Conservation (phyloP, 2,888 invertebrate species). For the Myopa testacea region DNA sequence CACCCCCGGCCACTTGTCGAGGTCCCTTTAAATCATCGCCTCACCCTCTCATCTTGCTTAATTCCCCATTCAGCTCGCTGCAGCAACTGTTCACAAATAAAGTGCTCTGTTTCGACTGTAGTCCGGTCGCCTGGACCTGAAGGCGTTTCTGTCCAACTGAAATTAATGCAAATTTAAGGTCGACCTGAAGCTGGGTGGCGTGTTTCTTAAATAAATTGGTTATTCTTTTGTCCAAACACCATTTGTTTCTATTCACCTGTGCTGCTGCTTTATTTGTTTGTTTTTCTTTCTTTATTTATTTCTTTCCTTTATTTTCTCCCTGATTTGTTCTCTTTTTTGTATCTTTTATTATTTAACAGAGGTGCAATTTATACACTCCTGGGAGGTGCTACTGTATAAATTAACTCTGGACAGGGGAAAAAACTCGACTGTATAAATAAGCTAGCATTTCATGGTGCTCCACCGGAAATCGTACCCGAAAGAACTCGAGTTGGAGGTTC, state of each 20-base stretch:
- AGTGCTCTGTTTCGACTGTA: neutral
- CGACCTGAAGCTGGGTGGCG: neutral
- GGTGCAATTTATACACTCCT: neutral
- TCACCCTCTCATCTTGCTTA: neutral
- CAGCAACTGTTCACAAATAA: too few relatives aligned
- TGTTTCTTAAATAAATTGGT: neutral
- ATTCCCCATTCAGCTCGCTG: neutral
- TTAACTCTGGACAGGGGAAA: neutral
- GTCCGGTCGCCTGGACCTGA: neutral
- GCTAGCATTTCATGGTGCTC: neutral
- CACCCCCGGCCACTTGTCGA: neutral
- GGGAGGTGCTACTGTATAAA: constrained; percentile 5
- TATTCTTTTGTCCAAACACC: constrained; percentile 6
- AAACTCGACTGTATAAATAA: neutral
- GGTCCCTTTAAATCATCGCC: neutral
- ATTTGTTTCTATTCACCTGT: neutral
- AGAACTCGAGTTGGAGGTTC: neutral
- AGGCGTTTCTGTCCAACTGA: constrained; percentile 2
- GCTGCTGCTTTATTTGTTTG: constrained; percentile 4
- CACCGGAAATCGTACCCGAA: neutral
- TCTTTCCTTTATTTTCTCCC: neutral
- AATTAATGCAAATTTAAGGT: constrained; percentile 38
- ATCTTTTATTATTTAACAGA: neutral
- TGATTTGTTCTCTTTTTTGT: neutral
- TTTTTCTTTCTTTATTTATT: neutral